phyloP scores from a whole-genome alignment of 2,113 vertebrate genomes.

The Pangasianodon hypophthalmus region DNA sequence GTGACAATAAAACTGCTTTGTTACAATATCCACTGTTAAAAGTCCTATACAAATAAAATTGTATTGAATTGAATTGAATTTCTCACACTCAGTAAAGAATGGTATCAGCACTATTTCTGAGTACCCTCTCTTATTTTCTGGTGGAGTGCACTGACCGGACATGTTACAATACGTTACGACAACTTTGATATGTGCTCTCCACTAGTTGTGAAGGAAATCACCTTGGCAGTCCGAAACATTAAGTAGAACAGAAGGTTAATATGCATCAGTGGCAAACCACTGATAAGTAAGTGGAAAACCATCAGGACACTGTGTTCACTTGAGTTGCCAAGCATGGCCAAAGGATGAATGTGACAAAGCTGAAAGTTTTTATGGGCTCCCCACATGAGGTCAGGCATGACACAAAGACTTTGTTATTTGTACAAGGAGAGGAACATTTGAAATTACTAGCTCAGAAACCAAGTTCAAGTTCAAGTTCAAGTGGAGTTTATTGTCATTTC shows the following conservation, averaged over 20 bases:
- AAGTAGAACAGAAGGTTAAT: not conserved
- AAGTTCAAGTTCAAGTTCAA: too few species aligned
- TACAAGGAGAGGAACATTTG: not conserved
- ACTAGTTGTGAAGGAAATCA: not conserved
- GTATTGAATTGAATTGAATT: too few species aligned
- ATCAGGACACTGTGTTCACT: not conserved
- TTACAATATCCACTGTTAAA: too few species aligned
- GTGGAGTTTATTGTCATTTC: too few species aligned
- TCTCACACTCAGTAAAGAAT: too few species aligned
- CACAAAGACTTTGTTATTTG: not conserved
- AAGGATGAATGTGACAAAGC: not conserved
- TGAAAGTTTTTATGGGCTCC: not conserved
- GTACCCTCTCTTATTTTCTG: not conserved
- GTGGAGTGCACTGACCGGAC: not conserved
- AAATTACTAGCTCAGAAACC: not conserved
- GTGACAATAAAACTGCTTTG: too few species aligned
- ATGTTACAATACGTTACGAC: not conserved
- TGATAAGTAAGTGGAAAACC: not conserved
- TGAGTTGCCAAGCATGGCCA: not conserved
- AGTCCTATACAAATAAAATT: too few species aligned
- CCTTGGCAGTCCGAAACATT: not conserved
- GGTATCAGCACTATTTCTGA: not conserved
- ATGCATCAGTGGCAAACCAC: not conserved
- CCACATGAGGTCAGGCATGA: not conserved
- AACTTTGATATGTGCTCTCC: not conserved